Conservation (phyloP, 23 tunicate species). For the Styela plicata region DNA sequence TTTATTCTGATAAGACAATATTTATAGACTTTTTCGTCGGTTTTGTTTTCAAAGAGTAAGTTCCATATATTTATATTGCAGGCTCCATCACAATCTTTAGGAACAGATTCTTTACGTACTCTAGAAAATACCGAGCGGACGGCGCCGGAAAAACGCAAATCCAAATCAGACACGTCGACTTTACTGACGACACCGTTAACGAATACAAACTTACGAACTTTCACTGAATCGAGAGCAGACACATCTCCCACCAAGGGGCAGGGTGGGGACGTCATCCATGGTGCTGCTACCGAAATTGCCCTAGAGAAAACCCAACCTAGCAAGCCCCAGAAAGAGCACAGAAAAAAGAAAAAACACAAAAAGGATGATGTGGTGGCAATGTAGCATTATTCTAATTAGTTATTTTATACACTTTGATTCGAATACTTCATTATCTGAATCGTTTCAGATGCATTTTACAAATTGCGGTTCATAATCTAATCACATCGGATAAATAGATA, state of each 20-base stretch:
- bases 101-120: not conserved
- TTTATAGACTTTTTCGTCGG: not conserved
- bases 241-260: not conserved
- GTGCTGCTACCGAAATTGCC: not conserved
- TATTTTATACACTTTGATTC: no score
- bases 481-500: no score
- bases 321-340: constrained; percentile 23
- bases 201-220: not conserved
- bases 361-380: not conserved
- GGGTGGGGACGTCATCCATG: not conserved
- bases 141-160: not conserved
- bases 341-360: constrained; percentile 33
- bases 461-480: no score
- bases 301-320: not conserved
- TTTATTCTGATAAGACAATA: no score
- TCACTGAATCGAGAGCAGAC: not conserved
- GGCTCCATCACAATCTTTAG: not conserved
- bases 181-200: not conserved
- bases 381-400: no score
- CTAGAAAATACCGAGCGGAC: not conserved
- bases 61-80: not conserved
- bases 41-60: not conserved
- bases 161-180: not conserved
- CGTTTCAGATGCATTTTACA: no score
- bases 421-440: no score